Evolutionary conservation across 2,888 invertebrate species (phyloP).

Genomic region (Dascillus cervinus): DNA sequence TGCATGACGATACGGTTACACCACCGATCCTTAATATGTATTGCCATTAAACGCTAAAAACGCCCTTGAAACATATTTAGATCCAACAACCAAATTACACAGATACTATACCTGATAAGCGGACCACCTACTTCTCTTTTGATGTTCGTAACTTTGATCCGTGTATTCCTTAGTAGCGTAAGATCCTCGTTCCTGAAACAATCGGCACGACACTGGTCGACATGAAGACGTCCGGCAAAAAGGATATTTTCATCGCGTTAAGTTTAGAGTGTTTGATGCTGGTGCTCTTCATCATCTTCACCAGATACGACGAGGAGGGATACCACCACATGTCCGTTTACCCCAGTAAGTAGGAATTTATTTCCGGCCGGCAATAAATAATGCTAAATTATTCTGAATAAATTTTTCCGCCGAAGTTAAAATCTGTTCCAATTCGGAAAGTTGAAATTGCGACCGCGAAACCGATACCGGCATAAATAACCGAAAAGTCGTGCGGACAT

Average conservation of each 20-base stretch:
- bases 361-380: too few species aligned
- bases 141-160: conserved; percentile 14
- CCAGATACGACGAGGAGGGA: conserved; percentile 21
- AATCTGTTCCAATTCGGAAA: too few species aligned
- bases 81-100: conserved; percentile 9
- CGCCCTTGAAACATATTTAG: conserved; percentile 8
- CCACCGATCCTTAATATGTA: too few species aligned
- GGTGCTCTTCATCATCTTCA: conserved; percentile 28
- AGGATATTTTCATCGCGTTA: conserved; percentile 21
- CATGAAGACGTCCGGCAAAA: conserved; percentile 16
- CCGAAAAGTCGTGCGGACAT: too few species aligned
- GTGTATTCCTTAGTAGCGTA: conserved; percentile 14
- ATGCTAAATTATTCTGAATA: too few species aligned
- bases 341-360: conserved; percentile 32
- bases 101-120: conserved; percentile 8
- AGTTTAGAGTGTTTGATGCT: conserved; percentile 23
- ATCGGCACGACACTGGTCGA: conserved; percentile 10
- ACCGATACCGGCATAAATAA: too few species aligned
- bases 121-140: conserved; percentile 14
- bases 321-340: conserved; percentile 21
- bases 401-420: too few species aligned
- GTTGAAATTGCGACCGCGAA: too few species aligned
- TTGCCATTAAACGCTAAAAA: too few species aligned
- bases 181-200: conserved; percentile 12
- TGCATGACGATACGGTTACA: too few species aligned